Evolutionary conservation across 2,113 vertebrate species (phyloP), one percentile per base, ranked within the genome.

Genomic region (Hassar affinis): DNA sequence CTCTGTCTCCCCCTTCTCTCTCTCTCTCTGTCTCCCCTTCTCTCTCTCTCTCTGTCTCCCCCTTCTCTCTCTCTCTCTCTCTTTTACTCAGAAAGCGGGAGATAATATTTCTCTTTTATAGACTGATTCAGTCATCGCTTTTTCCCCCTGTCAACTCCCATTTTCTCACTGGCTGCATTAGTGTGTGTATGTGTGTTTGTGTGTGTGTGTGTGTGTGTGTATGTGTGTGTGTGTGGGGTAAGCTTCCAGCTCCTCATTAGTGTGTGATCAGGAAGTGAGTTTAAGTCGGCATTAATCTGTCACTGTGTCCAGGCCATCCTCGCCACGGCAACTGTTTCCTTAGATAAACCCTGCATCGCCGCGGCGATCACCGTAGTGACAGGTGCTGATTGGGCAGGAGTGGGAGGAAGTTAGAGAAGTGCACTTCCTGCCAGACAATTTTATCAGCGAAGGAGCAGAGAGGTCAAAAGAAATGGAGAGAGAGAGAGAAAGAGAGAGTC

Each of bases 231-330:
- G 83, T 35, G 51, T 66, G 64, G 18, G 17, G 14, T 30, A 62
- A 57, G 72, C 93, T 95, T 96, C 94, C 95, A n/a, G n/a, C 94
- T 94, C 94, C 95, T 98, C 97, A 98, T 99, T 98, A 98, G 96
- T 96, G 96, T 95, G 91, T 94, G 95, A 84, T 93, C 96, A 98
- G 98, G 98, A 99, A 98, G 96, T 95, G 95, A 96, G 96, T 95
- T 95, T 95, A 93, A 95, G 92, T 84, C 94, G 92, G 94, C 95
- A 97, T 97, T 99, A 99, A 99, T 98, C 96, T 97, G 95, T 97
- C 95, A 93, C 93, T 89, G 95, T 93, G 93, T 91, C 93, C 95
- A 97, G 96, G 95, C 97, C 97, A 97, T 98, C 97, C 95, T 96
- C 89, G 92, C 91, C 94, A 96, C 92, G 87, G 92, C 95, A 92